These are phyloP conservation scores for Hozukius guyotensis DNA, from an alignment of 2,797 vertebrate species.

Conservation along the genomic window DNA sequence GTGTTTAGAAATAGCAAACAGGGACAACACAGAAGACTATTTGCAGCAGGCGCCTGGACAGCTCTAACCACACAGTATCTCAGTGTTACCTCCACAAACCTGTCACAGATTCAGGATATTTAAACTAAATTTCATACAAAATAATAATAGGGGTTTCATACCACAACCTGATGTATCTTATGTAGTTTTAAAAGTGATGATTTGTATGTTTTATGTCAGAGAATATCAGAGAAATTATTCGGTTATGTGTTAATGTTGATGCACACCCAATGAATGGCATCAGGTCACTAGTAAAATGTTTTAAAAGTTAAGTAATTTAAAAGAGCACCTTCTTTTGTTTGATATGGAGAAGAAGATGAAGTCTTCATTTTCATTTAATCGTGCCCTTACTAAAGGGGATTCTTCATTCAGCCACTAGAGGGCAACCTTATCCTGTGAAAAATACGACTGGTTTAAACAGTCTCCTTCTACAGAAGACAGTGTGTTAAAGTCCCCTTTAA, in stretches of 20 bases:
- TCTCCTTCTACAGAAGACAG: neutral
- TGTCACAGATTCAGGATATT: neutral
- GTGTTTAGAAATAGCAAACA: no score
- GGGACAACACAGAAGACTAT: neutral
- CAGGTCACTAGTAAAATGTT: neutral
- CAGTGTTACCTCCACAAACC: neutral
- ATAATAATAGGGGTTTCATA: neutral
- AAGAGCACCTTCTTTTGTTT: neutral
- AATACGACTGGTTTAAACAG: neutral
- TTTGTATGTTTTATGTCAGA: neutral
- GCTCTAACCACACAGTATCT: neutral
- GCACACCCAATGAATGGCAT: neutral
- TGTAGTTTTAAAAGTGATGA: neutral
- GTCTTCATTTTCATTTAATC: neutral
- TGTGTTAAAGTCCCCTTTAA: neutral
- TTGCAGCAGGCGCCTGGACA: neutral
- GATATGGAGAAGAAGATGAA: neutral
- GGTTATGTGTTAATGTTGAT: neutral
- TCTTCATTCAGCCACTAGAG: slow-evolving; percentile 55
- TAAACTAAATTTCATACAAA: neutral
- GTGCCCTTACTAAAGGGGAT: neutral
- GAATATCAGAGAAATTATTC: neutral
- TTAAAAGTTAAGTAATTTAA: neutral
- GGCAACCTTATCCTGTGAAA: slow-evolving; percentile 23
- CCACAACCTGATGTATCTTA: neutral